Percentiles rank a stretch among this genome's conserved stretches.
phyloP scores from a whole-genome alignment of 37 sponge, comb jelly and placozoan genomes.

The Beroe forskalii region DNA sequence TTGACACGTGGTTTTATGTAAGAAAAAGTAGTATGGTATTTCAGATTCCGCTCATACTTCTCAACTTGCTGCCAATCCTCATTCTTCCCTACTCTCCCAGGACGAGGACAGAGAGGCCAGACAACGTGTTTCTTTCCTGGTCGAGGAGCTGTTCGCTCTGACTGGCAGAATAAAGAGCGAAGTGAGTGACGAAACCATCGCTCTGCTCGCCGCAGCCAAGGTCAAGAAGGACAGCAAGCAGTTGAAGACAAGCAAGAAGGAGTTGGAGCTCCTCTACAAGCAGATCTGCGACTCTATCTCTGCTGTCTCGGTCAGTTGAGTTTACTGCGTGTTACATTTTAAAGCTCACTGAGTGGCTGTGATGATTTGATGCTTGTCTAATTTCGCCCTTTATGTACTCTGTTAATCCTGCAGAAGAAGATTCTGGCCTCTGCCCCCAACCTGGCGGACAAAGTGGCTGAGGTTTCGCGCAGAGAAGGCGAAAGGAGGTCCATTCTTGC shows the following conservation, averaged over 20 bases:
- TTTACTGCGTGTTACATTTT: too few species aligned
- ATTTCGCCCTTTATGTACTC: too few species aligned
- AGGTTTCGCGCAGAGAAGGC: constrained; percentile 12
- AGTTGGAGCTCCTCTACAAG: constrained; percentile 67
- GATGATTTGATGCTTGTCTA: too few species aligned
- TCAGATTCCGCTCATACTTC: too few species aligned
- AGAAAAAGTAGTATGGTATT: too few species aligned
- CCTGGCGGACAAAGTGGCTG: constrained; percentile 17
- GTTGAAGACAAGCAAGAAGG: constrained; percentile 67
- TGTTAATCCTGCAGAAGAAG: constrained; percentile 61
- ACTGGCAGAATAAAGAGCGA: constrained; percentile 59
- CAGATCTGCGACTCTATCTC: constrained; percentile 22
- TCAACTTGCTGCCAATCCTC: constrained; percentile 38
- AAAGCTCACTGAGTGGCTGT: too few species aligned
- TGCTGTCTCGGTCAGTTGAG: constrained; percentile 12
- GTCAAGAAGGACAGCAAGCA: constrained; percentile 69
- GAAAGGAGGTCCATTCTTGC: constrained; percentile 25
- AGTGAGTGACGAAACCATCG: constrained; percentile 48
- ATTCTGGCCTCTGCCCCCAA: constrained; percentile 1
- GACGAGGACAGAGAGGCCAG: constrained; percentile 69
- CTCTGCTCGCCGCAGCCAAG: constrained; percentile 68
- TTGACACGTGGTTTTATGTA: too few species aligned
- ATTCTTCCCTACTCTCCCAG: background rate
- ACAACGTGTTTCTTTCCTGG: constrained; percentile 69
- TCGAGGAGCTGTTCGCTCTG: constrained; percentile 66